A percentile compares a stretch with the other conserved stretches of the same genome.
phyloP scores from a whole-genome alignment of 1,140 invertebrate species.

The Helicoverpa zea region DNA sequence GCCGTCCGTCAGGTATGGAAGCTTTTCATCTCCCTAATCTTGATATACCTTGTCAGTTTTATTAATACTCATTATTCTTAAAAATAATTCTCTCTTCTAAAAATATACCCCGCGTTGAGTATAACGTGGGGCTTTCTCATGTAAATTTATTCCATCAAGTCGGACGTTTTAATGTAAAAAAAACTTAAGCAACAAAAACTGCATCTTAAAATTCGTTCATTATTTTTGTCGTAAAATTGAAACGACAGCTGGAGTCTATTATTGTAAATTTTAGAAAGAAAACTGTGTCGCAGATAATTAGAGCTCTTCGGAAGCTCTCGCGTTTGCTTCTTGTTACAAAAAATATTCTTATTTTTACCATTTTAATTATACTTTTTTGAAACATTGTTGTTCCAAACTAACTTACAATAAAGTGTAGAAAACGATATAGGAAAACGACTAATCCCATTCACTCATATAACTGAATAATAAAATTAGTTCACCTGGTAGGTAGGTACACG shows the following conservation, averaged over 20 bases:
- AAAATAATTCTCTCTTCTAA: constrained; percentile 39
- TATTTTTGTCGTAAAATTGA: background rate
- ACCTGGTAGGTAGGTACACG: no score
- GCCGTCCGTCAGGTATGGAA: constrained; percentile 34
- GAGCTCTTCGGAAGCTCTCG: background rate
- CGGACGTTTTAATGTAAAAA: constrained; percentile 38
- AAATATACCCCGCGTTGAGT: constrained; percentile 33
- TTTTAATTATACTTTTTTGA: no score
- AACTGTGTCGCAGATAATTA: background rate
- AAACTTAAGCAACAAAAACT: constrained; percentile 43
- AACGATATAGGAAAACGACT: no score
- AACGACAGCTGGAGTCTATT: background rate
- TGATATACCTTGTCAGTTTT: constrained; percentile 46
- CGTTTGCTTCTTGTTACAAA: no score
- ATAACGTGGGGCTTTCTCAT: constrained; percentile 39
- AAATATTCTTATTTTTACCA: no score
- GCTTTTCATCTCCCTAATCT: constrained; percentile 48
- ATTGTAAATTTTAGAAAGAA: background rate
- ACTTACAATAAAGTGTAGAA: no score
- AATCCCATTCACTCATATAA: no score
- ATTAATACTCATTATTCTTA: constrained; percentile 45
- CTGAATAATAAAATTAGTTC: no score
- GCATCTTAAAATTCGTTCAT: constrained; percentile 33
- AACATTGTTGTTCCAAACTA: no score
- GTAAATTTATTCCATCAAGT: constrained; percentile 47